Base-by-base conservation (phyloP, 2,113 vertebrate species). In the Myotis lucifugus region DNA sequence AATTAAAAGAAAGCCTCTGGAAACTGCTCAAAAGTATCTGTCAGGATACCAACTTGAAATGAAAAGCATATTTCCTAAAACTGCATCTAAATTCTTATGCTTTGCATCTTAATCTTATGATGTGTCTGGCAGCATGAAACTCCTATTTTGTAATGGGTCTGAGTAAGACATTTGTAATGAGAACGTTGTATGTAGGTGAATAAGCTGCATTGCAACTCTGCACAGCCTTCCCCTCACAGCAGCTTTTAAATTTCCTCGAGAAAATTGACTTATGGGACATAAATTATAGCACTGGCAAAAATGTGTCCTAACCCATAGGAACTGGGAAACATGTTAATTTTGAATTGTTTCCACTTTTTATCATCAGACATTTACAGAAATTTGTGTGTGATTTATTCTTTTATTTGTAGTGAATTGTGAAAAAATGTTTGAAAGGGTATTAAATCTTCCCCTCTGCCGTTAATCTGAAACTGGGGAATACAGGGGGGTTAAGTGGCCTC, bases 341-440 rank as follows among this genome's bases (percentile, higher is more conserved):
- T 97, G 96, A 94, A 97, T 97, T 95, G 94, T 97, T 98, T 96
- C 96, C 52, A 48, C 90, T 93, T 97, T 93, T 95, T 87, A 86
- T 90, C 97, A 88, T 95, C 77, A 69, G 76, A 86, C 85, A 87
- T 96, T 97, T 97, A 92, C 92, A 9, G 0, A 97, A 97, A 98
- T 84, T 88, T 90, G 13, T 6, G 42, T 89, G 77, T 98, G 96
- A 98, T 98, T 98, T 98, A 98, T 98, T 95, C 72, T 97, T 97
- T 97, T 97, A 90, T 97, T 98, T 98, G 95, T 98, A 98, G 97
- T 98, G 96, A 98, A 98, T 98, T 98, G 97, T 98, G 96, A 98
- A 98, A 46, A 61, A 96, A 98, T 97, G 96, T 97, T 98, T 97
- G 97, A 97, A 98, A 98, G 97, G 90, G 88, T 97, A 97, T 98